Conservation (phyloP, 2,888 invertebrate genomes). For the Hermaeophaga mercurialis region DNA sequence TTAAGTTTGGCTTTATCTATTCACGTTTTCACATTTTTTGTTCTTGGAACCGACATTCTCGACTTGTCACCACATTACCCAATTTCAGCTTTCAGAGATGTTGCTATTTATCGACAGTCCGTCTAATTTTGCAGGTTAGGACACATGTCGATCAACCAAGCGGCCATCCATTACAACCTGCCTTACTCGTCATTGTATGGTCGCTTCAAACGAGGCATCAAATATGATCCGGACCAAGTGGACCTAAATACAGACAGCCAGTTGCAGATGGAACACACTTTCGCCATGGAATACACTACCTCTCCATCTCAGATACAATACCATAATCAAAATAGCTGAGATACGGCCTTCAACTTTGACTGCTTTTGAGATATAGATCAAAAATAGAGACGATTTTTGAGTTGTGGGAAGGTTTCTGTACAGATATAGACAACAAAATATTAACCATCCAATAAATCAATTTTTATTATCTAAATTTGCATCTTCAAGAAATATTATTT, state of each 20-base stretch:
- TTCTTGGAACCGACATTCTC: too few species aligned
- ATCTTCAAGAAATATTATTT: too few species aligned
- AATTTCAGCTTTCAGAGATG: slow-evolving; percentile 3
- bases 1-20: background rate
- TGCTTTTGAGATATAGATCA: slow-evolving; percentile 42
- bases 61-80: background rate
- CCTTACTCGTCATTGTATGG: slow-evolving; percentile 90
- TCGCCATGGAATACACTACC: slow-evolving; percentile 54
- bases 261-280: slow-evolving; percentile 51
- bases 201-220: slow-evolving; percentile 80
- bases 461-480: background rate
- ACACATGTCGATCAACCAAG: slow-evolving; percentile 93
- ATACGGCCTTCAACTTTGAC: slow-evolving; percentile 49
- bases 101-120: slow-evolving; percentile 18
- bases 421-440: slow-evolving; percentile 12
- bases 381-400: slow-evolving; percentile 10
- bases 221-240: slow-evolving; percentile 68
- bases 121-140: slow-evolving; percentile 67
- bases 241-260: slow-evolving; percentile 54
- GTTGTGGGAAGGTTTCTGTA: slow-evolving; percentile 1
- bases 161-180: slow-evolving; percentile 88
- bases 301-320: slow-evolving; percentile 53
- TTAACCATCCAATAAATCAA: too few species aligned
- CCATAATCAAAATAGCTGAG: slow-evolving; percentile 56
- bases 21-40: too few species aligned